A percentile compares a stretch with the other conserved stretches of the same genome.
phyloP scores from a whole-genome alignment of 2,113 vertebrate genomes.

The Hepsetus odoe region DNA sequence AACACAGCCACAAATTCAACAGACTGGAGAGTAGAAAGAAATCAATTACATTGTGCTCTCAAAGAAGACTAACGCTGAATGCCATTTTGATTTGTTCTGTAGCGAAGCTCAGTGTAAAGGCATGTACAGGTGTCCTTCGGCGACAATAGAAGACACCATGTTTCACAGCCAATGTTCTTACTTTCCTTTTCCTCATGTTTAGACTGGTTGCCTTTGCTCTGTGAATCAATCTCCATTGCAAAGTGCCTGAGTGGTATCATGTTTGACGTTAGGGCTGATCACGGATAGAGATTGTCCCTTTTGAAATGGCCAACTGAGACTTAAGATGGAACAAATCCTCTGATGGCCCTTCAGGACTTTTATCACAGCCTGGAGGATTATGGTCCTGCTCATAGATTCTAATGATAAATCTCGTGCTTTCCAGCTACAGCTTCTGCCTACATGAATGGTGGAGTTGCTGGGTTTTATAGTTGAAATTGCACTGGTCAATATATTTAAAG shows the following conservation, averaged over 20 bases:
- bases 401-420: slow-evolving; percentile 37
- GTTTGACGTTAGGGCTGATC: slow-evolving; percentile 25
- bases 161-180: slow-evolving; percentile 4
- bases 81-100: slow-evolving; percentile 31
- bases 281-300: slow-evolving; percentile 36
- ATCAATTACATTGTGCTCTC: slow-evolving; percentile 23
- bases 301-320: slow-evolving; percentile 41
- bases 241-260: slow-evolving; percentile 60
- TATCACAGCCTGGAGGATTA: slow-evolving; percentile 51
- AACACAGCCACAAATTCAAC: neutral
- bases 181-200: slow-evolving; percentile 23
- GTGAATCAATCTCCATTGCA: slow-evolving; percentile 60
- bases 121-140: slow-evolving; percentile 15
- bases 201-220: slow-evolving; percentile 49
- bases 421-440: neutral
- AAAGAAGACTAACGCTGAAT: slow-evolving; percentile 5
- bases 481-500: neutral
- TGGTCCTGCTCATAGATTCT: slow-evolving; percentile 58
- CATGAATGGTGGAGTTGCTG: neutral
- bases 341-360: slow-evolving; percentile 39
- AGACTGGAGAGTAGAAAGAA: slow-evolving; percentile 5
- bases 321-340: slow-evolving; percentile 49
- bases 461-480: neutral
- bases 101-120: neutral
- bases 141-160: neutral